These are phyloP conservation scores for Drosophila bunnanda DNA, from an alignment of 2,888 invertebrate genomes.

Conservation along the genomic window DNA sequence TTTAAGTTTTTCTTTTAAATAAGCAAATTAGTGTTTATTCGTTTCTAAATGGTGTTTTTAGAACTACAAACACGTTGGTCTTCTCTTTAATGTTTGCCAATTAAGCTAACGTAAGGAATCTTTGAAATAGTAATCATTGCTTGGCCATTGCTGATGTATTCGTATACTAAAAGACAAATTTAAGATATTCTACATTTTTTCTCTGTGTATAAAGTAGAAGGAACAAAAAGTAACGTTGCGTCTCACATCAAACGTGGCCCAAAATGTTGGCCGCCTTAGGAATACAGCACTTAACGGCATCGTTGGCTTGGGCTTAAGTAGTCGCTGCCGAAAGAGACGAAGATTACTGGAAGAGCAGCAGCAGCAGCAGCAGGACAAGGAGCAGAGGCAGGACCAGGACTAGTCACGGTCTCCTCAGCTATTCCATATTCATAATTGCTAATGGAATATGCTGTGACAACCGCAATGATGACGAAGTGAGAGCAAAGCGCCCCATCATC, in stretches of 20 bases:
- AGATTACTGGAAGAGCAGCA: constrained; percentile 56
- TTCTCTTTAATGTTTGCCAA: neutral
- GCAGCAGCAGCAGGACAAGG: neutral
- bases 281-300: constrained; percentile 72
- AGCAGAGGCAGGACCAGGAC: constrained; percentile 18
- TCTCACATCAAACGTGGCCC: constrained; percentile 47
- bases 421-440: constrained; percentile 83
- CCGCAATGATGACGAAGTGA: constrained; percentile 38
- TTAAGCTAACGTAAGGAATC: too few relatives aligned
- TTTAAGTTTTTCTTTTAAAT: neutral
- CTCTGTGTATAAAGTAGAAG: constrained; percentile 15
- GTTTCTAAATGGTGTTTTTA: neutral
- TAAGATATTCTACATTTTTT: neutral
- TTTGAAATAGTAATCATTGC: too few relatives aligned
- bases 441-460: constrained; percentile 82
- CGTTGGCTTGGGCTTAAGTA: constrained; percentile 74
- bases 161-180: neutral
- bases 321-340: constrained; percentile 50
- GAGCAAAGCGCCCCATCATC: constrained; percentile 15
- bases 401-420: constrained; percentile 66
- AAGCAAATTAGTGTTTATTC: too few relatives aligned
- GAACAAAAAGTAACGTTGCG: neutral
- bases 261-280: constrained; percentile 45
- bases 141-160: neutral
- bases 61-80: accelerated